phyloP scores from a whole-genome alignment of 1,140 invertebrate species.

The Hyposmocoma kahamanoa region DNA sequence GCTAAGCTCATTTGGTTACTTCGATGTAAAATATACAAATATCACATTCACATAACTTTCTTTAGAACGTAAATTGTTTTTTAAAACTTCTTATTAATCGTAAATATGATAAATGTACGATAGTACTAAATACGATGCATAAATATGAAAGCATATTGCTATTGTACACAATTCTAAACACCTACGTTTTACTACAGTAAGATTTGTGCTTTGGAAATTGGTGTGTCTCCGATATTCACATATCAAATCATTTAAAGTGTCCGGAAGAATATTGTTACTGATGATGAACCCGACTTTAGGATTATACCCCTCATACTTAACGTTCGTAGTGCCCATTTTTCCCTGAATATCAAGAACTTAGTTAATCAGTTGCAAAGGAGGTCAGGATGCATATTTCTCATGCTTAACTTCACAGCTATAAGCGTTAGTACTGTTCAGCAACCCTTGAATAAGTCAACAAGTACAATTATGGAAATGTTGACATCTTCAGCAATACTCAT shows the following conservation, averaged over 20 bases:
- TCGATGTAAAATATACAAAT: too few species aligned
- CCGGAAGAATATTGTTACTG: slow-evolving; percentile 54
- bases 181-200: slow-evolving; percentile 66
- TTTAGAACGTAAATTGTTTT: too few species aligned
- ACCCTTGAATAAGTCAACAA: slow-evolving; percentile 34
- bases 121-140: too few species aligned
- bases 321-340: slow-evolving; percentile 47
- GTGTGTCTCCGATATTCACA: slow-evolving; percentile 64
- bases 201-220: slow-evolving; percentile 27
- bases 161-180: slow-evolving; percentile 46
- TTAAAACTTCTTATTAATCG: too few species aligned
- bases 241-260: slow-evolving; percentile 51
- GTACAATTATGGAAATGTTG: too few species aligned
- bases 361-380: too few species aligned
- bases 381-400: slow-evolving; percentile 20
- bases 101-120: too few species aligned
- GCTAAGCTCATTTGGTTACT: too few species aligned
- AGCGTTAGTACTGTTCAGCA: slow-evolving; percentile 42
- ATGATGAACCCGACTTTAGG: slow-evolving; percentile 76
- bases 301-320: slow-evolving; percentile 66
- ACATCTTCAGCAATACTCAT: too few species aligned
- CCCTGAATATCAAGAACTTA: slow-evolving; percentile 56
- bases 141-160: too few species aligned
- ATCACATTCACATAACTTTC: too few species aligned
- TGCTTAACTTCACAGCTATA: slow-evolving; percentile 48